A percentile compares a stretch with the other conserved stretches of the same genome.
These are phyloP conservation scores for Thysanoteuthis rhombus DNA, from an alignment of 2,888 invertebrate genomes.

Conservation along the genomic window DNA sequence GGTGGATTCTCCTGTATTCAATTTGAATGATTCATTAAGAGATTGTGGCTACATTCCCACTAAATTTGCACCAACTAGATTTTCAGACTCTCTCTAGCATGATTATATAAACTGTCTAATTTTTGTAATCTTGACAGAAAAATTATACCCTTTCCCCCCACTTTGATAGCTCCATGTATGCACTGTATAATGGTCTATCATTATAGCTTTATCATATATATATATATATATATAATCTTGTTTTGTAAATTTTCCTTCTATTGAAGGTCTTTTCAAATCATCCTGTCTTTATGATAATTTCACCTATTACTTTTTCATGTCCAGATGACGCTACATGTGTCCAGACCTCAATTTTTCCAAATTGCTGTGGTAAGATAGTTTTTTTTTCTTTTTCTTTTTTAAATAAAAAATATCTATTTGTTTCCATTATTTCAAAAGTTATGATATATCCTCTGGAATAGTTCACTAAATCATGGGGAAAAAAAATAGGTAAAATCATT, in stretches of 20 bases:
- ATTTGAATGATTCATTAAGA: neutral
- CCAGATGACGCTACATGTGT: slow-evolving; percentile 29
- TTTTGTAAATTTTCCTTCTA: neutral
- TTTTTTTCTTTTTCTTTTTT: neutral
- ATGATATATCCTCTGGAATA: neutral
- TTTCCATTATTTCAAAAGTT: neutral
- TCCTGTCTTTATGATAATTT: neutral
- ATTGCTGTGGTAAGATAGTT: slow-evolving; percentile 31
- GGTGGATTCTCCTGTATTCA: neutral
- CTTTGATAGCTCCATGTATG: neutral
- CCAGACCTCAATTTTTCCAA: slow-evolving; percentile 23
- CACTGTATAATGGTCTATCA: neutral
- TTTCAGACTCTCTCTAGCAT: neutral
- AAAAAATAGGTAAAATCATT: neutral
- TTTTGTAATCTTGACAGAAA: neutral
- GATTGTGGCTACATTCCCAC: neutral
- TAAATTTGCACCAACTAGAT: neutral
- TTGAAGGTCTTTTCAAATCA: neutral
- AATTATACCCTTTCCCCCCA: neutral
- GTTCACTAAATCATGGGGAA: neutral
- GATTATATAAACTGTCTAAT: neutral
- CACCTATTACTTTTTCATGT: neutral
- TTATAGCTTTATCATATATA: no score
- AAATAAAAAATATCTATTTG: neutral
- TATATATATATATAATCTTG: neutral